Conservation (phyloP, 1,140 invertebrate genomes). For the Lasioglossum baleicum region DNA sequence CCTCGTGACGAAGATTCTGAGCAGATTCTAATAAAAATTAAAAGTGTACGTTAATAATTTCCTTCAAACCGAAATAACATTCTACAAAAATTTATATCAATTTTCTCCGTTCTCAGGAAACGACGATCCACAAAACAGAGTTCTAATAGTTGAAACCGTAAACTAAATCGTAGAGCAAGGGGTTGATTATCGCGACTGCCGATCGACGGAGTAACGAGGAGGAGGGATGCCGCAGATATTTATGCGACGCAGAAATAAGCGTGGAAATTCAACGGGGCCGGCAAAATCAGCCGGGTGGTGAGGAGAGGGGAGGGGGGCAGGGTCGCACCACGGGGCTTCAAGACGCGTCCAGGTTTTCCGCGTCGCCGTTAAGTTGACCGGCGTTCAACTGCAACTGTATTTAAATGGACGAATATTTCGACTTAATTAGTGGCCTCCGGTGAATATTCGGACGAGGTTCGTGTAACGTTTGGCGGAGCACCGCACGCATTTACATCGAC, state of each 20-base stretch:
- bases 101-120: too few relatives aligned
- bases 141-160: too few relatives aligned
- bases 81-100: too few relatives aligned
- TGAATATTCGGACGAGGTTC: slow-evolving; percentile 56
- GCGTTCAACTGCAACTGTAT: slow-evolving; percentile 43
- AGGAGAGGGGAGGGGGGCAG: too few relatives aligned
- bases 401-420: slow-evolving; percentile 51
- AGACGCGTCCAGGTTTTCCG: slow-evolving; percentile 21
- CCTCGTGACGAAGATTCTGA: too few relatives aligned
- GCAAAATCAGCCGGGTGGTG: background rate
- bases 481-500: slow-evolving; percentile 69
- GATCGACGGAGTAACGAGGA: background rate
- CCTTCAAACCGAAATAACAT: too few relatives aligned
- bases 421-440: slow-evolving; percentile 61
- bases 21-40: too few relatives aligned
- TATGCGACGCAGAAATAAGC: background rate
- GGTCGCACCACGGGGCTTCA: background rate
- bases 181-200: too few relatives aligned
- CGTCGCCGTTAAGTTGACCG: slow-evolving; percentile 54
- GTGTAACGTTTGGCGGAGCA: slow-evolving; percentile 63
- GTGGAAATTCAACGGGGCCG: background rate
- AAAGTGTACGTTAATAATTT: too few relatives aligned
- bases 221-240: too few relatives aligned
- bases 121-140: too few relatives aligned
- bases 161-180: too few relatives aligned